These are phyloP conservation scores for Apogon hyalosoma DNA, from an alignment of 2,797 vertebrate species.

Conservation along the genomic window DNA sequence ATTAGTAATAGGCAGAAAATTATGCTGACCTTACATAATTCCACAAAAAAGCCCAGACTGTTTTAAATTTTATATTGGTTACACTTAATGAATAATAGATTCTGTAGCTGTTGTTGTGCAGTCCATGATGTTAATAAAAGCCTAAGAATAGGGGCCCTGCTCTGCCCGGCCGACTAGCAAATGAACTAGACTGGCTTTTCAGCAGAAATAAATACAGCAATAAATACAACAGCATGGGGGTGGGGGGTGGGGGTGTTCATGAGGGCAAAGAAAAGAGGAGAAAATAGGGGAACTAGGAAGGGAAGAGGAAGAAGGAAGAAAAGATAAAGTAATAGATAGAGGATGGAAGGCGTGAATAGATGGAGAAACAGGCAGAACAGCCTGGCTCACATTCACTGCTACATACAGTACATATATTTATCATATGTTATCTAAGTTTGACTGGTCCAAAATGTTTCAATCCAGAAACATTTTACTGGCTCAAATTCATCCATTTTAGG, in stretches of 20 bases:
- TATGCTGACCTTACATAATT: constrained; percentile 99
- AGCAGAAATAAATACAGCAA: constrained; percentile 86
- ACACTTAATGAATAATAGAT: constrained; percentile 99
- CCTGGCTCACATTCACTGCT: too few species aligned
- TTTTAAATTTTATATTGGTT: constrained; percentile 99
- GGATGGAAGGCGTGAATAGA: constrained; percentile 49
- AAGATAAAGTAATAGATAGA: constrained; percentile 55
- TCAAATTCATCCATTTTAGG: too few species aligned
- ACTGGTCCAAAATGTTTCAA: too few species aligned
- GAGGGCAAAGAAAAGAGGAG: constrained; percentile 44
- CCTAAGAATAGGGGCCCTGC: constrained; percentile 82
- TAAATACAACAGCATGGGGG: constrained; percentile 77
- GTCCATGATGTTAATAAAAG: constrained; percentile 92
- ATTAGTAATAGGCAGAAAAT: constrained; percentile 99
- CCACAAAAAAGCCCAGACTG: constrained; percentile 90
- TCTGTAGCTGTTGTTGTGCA: constrained; percentile 93
- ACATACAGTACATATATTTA: too few species aligned
- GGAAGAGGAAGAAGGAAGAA: constrained; percentile 12
- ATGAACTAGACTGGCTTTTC: constrained; percentile 87
- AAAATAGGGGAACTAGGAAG: constrained; percentile 41
- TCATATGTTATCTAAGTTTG: too few species aligned
- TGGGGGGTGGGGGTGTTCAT: constrained; percentile 12
- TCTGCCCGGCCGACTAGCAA: constrained; percentile 85
- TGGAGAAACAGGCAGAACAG: constrained; percentile 10
- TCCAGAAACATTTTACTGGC: too few species aligned